Conservation (phyloP, 2,797 vertebrate genomes). For the Enteromius treurensis region DNA sequence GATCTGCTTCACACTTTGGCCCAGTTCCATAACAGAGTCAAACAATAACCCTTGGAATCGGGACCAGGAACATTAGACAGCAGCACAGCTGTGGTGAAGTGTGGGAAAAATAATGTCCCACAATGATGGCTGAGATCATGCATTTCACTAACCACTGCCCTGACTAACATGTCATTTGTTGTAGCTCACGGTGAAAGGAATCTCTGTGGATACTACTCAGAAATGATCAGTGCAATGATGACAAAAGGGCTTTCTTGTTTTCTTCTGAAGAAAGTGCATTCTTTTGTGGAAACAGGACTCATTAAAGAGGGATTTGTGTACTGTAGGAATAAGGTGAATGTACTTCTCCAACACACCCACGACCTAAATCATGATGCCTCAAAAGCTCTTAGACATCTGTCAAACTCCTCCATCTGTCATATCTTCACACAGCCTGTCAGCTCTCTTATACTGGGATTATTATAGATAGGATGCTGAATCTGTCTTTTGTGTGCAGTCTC, state of each 20-base stretch:
- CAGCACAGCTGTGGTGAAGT: neutral
- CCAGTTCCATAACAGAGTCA: neutral
- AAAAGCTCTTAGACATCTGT: slow-evolving; percentile 2
- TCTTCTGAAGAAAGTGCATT: neutral
- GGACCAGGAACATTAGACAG: neutral
- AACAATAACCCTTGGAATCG: neutral
- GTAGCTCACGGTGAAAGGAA: slow-evolving; percentile 4
- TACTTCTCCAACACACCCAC: neutral
- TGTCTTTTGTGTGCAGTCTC: neutral
- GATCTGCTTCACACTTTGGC: neutral
- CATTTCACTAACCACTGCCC: slow-evolving; percentile 25
- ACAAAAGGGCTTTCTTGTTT: neutral
- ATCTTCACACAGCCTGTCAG: neutral
- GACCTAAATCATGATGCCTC: slow-evolving; percentile 7
- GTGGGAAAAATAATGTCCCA: slow-evolving; percentile 1
- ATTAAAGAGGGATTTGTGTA: neutral
- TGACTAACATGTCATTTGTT: neutral
- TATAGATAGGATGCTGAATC: neutral
- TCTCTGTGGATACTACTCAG: slow-evolving; percentile 25
- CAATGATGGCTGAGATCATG: slow-evolving; percentile 1
- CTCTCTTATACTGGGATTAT: neutral
- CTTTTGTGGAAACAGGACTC: slow-evolving; percentile 13
- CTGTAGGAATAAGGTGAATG: neutral
- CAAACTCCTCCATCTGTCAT: neutral
- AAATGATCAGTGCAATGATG: neutral